Evolutionary conservation across 1,140 invertebrate genomes (phyloP), one percentile per base, ranked within the genome.

Genomic region (Micrasema minimum): DNA sequence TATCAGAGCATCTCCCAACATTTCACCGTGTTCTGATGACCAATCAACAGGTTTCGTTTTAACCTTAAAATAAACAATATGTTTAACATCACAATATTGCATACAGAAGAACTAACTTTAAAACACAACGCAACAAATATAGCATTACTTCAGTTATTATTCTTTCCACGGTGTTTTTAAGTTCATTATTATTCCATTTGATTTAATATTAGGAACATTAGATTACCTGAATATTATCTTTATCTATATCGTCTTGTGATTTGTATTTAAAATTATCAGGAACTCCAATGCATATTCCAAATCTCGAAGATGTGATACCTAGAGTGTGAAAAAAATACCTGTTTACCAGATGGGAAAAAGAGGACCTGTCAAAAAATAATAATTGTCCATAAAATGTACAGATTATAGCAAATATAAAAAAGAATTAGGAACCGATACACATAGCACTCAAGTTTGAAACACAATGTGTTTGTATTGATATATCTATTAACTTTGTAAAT

Each of bases 1-100:
- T 1, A 92, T 77, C 12, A 94, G 74, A 1, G 92, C 87, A 2
- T 91, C 78, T 31, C 89, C 76, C 12, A 95, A 82, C 41, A 86
- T 76, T 72, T 86, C 80, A 0, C 89, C 91, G 50, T 82, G 82
- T 62, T 87, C 84, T 1, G 87, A 83, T 26, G 79, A 82, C 89
- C 90, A 91, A 71, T 90, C 80, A 11, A 93, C 77, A 50, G 77
- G 77, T 72, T 88, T 82, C 43, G 83, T 77, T 31, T 85, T 83
- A n/a, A 91, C 81, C 80, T 87, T 22, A 79, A 72, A 71, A 22
- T 22, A 70, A 23, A 51, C 11, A n/a, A 46, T 46, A 1, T 16
- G 7, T n/a, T n/a, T 41, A 6, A 41, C 14, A 41, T 41, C 2
- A 41, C 1, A 41, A 41, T 7, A 12, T 7, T 41, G 1, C 10